Percentiles rank a stretch among this genome's conserved stretches.
Evolutionary conservation across 2,888 invertebrate species (phyloP).

Genomic region (Ariolimax columbianus): DNA sequence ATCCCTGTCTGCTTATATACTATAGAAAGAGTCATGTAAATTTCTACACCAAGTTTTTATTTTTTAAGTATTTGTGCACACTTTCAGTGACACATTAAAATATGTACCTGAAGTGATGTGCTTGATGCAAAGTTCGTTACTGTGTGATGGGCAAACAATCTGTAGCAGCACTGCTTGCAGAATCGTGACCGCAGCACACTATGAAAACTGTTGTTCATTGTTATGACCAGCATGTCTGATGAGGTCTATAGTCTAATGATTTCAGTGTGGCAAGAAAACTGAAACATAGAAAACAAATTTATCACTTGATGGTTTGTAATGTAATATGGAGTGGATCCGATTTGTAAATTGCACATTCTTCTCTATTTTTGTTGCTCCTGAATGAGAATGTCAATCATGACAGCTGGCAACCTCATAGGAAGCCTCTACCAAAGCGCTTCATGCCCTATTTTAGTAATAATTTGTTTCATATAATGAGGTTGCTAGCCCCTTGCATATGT

Average conservation of each 20-base stretch:
- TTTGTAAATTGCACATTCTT: neutral
- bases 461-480: too few species aligned
- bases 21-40: neutral
- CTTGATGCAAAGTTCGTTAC: neutral
- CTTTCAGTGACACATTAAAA: neutral
- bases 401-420: too few species aligned
- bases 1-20: neutral
- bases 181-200: neutral
- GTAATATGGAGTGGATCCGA: neutral
- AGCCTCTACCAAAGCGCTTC: too few species aligned
- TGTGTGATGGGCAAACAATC: neutral
- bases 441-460: too few species aligned
- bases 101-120: neutral
- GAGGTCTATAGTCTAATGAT: neutral
- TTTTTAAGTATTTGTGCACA: neutral
- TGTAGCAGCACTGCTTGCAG: slow-evolving; percentile 11
- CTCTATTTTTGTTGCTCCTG: too few species aligned
- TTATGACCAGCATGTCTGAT: neutral
- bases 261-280: neutral
- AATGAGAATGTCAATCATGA: too few species aligned
- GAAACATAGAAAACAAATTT: neutral
- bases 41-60: neutral
- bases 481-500: too few species aligned
- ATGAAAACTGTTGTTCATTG: neutral
- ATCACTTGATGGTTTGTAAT: neutral